Base-by-base conservation (phyloP, 2,888 invertebrate species). In the Bombyx huttoni region DNA sequence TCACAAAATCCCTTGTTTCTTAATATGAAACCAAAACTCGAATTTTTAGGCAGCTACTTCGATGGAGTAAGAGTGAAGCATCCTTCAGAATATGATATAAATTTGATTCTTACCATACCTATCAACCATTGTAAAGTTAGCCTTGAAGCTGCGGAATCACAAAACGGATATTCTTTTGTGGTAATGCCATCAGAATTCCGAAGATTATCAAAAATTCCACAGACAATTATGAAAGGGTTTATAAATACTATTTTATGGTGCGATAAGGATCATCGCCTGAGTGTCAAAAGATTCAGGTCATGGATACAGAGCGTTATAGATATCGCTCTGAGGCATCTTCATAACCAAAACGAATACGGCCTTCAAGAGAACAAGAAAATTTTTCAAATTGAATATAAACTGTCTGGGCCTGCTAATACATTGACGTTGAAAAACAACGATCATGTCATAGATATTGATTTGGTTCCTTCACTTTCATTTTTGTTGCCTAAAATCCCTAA, bases 241-340 rank as follows among this genome's bases (percentile, higher is more conserved):
- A 58, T 58, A 40, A 67, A 71, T 49, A 79, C 80, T 2, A 56
- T 63, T 53, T 61, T 65, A 47, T 81, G 81, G 80, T 81, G 81
- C 50, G 70, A 80, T 52, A 56, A 54, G 8, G 51, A 53, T 7
- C 60, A 67, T 56, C 67, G 72, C 9, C 58, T 80, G 40, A 77
- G 65, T 3, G 71, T 76, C 24, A 58, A 10, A 33, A 59, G 54
- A 45, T 74, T 78, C 54, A 66, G 72, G 52, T 71, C 76, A 0
- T 80, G 78, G 79, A 76, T 78, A 71, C 81, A 81, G 58, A 63
- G 73, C 51, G 77, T 78, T 6, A 68, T 80, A 6, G 78, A 79
- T 53, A 57, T 61, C 8, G 71, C 73, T 5, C 55, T 81, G 13
- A 67, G 62, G 52, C 65, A 63, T 51, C 59, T 81, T 6, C 70